Evolutionary conservation across 2,797 vertebrate genomes (phyloP), one percentile per base, ranked within the genome.

Genomic region (Choloepus didactylus): DNA sequence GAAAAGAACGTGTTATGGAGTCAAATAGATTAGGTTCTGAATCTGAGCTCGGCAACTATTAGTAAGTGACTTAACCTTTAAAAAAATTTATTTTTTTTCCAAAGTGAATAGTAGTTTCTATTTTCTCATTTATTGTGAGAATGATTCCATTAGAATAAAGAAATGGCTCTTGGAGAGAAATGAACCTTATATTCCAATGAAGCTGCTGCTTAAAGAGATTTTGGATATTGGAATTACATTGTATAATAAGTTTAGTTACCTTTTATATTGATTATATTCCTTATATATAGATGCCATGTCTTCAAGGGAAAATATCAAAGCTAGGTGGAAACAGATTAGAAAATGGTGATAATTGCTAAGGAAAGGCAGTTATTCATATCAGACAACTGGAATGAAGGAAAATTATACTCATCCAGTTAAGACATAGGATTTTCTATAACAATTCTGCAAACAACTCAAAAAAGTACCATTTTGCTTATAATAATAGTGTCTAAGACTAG

Each of bases 281-380:
- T 35, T 35, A 35, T 89, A 64, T 79, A 38, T 76, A 90, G 72
- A 54, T 94, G 75, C 72, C 21, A 96, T 92, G 89, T 92, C 44
- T 56, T 86, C 60, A 84, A 93, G 35, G 49, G 38, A 85, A 97
- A 96, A 87, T 91, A 95, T 54, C 49, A 84, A 91, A 92, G 29
- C 46, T 49, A 75, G 62, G 18, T 59, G 88, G 38, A 95, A 92
- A 92, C 72, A 81, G 75, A 88, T 92, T 92, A 86, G 64, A 93
- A 95, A 92, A 96, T 25, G 41, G 15, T 90, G 70, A 49, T 70
- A 81, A 95, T 88, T 91, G 83, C 88, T 46, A 60, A 88, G n/a
- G 35, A 94, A 94, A 86, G 91, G 69, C n/a, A 46, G 64, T 67
- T 77, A 79, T 92, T 92, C 29, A 66, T 56, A 92, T 51, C 11